phyloP scores from a whole-genome alignment of 2,113 vertebrate species.

The Numenius arquata region DNA sequence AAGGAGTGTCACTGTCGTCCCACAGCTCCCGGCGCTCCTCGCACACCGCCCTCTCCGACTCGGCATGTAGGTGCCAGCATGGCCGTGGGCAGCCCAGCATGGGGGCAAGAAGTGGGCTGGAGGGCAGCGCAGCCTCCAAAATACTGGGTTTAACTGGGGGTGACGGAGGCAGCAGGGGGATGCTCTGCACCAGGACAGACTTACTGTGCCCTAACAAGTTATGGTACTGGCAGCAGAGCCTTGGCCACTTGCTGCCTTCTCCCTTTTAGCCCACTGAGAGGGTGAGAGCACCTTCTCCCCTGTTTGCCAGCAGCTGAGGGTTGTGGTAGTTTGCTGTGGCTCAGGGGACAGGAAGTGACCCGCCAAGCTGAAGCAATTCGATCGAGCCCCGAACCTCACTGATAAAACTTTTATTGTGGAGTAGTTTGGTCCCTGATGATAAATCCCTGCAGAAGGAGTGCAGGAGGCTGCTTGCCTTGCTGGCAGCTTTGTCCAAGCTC shows the following conservation, averaged over 20 bases:
- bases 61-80: constrained; percentile 76
- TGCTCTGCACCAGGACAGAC: accelerated
- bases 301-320: background rate
- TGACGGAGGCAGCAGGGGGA: accelerated
- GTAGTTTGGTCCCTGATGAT: background rate
- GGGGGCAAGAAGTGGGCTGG: accelerated
- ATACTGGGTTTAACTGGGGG: accelerated
- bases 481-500: background rate
- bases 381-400: background rate
- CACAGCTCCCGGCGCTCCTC: constrained; percentile 79
- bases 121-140: background rate
- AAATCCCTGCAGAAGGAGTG: background rate
- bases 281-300: background rate
- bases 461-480: background rate
- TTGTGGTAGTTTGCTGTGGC: background rate
- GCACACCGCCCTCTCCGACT: constrained; percentile 74
- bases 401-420: background rate
- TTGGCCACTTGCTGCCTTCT: accelerated
- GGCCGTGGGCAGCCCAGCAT: accelerated
- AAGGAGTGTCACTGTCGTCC: constrained; percentile 79
- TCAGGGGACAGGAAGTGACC: background rate
- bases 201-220: accelerated
- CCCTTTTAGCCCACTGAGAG: background rate
- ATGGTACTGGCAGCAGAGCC: background rate
- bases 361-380: background rate